Conservation (phyloP, 2,888 invertebrate species). For the Athalia cordata region DNA sequence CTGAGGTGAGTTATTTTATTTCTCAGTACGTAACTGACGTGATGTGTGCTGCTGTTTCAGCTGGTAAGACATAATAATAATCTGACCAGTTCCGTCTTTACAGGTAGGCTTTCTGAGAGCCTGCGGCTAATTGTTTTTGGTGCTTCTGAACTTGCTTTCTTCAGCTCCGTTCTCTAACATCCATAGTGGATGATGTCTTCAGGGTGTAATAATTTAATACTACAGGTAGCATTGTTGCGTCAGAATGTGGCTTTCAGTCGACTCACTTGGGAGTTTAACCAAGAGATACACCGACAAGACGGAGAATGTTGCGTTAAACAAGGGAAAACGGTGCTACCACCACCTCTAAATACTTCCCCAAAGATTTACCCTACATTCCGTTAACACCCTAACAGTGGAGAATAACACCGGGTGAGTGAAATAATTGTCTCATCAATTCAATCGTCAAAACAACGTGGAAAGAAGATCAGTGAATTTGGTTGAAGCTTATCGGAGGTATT, state of each 20-base stretch:
- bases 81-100: not conserved
- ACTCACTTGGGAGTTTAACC: slow-evolving; percentile 31
- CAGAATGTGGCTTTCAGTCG: slow-evolving; percentile 25
- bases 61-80: not conserved
- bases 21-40: no score
- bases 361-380: not conserved
- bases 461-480: no score
- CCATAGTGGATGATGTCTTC: slow-evolving; percentile 8
- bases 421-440: no score
- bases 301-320: slow-evolving; percentile 28
- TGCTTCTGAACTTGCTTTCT: slow-evolving; percentile 26
- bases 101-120: not conserved
- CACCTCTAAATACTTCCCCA: slow-evolving; percentile 8
- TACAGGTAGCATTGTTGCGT: slow-evolving; percentile 35
- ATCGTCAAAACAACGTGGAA: no score
- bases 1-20: no score
- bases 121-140: slow-evolving; percentile 34
- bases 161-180: slow-evolving; percentile 31
- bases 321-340: not conserved
- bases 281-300: slow-evolving; percentile 15
- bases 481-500: no score
- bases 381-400: not conserved
- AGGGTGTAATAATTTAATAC: slow-evolving; percentile 40
- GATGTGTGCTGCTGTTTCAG: no score
- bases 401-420: not conserved